Percentiles rank a stretch among this genome's conserved stretches.
Evolutionary conservation across 1,140 invertebrate genomes (phyloP).

Genomic region (Trachymyrmex septentrionalis): DNA sequence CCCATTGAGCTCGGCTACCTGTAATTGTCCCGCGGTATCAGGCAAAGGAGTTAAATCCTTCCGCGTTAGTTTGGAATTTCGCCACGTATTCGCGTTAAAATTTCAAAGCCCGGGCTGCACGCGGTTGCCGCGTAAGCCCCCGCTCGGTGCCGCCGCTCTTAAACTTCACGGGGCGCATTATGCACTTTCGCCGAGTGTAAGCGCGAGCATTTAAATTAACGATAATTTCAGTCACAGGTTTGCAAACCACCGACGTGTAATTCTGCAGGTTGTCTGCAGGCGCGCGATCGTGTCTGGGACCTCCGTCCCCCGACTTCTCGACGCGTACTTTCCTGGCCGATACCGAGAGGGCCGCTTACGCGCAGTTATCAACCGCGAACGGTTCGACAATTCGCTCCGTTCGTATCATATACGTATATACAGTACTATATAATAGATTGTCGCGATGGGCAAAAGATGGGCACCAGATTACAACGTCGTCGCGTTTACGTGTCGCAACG

Average conservation of each 20-base stretch:
- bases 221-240: slow-evolving; percentile 70
- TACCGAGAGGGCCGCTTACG: slow-evolving; percentile 47
- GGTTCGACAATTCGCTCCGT: not conserved
- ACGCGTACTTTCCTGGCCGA: slow-evolving; percentile 44
- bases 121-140: slow-evolving; percentile 62
- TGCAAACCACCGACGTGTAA: slow-evolving; percentile 57
- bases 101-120: slow-evolving; percentile 70
- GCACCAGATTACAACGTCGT: not conserved
- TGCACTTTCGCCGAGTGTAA: slow-evolving; percentile 71
- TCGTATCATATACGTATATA: not conserved
- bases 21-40: slow-evolving; percentile 64
- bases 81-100: slow-evolving; percentile 76
- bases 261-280: slow-evolving; percentile 50
- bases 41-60: slow-evolving; percentile 73
- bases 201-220: slow-evolving; percentile 78
- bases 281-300: too few relatives aligned
- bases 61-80: slow-evolving; percentile 79
- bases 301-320: too few relatives aligned
- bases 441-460: too few relatives aligned
- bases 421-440: slow-evolving; percentile 1
- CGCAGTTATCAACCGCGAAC: slow-evolving; percentile 14
- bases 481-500: not conserved
- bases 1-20: slow-evolving; percentile 61
- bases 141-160: slow-evolving; percentile 64
- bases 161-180: slow-evolving; percentile 66